A percentile compares a stretch with the other conserved stretches of the same genome.
Conservation (phyloP, 2,797 vertebrate species). For the Galago senegalensis region DNA sequence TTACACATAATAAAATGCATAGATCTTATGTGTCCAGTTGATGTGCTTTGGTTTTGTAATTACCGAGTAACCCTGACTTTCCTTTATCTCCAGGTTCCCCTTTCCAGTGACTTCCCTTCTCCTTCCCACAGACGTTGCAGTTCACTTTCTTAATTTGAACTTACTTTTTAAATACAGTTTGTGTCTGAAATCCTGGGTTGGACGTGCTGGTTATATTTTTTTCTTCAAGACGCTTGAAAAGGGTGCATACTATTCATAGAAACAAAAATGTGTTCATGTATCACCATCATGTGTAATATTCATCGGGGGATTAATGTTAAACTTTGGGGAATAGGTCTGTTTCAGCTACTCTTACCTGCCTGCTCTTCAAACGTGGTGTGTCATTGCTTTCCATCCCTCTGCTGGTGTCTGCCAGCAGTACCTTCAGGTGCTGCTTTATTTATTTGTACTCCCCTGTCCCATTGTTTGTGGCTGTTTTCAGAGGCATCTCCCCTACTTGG, state of each 20-base stretch:
- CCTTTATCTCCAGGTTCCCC: not conserved
- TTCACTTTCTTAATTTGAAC: conserved; percentile 39
- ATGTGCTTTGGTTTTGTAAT: conserved; percentile 40
- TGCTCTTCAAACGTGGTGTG: not conserved
- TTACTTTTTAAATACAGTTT: conserved; percentile 63
- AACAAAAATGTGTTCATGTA: not conserved
- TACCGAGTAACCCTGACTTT: not conserved
- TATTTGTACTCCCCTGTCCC: not conserved
- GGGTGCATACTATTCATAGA: not conserved
- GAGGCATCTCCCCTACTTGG: not conserved
- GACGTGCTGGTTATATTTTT: conserved; percentile 25
- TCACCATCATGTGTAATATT: not conserved
- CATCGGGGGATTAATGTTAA: not conserved
- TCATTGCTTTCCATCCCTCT: not conserved
- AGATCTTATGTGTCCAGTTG: not conserved
- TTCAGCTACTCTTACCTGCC: not conserved
- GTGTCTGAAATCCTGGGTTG: conserved; percentile 44
- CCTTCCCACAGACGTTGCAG: not conserved
- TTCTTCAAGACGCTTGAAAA: conserved; percentile 36
- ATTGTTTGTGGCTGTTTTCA: conserved; percentile 8
- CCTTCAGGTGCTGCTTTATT: not conserved
- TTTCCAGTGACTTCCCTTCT: not conserved
- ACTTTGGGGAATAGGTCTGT: not conserved
- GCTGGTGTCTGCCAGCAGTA: not conserved
- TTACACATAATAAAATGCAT: not conserved